phyloP scores from a whole-genome alignment of 2,888 invertebrate genomes.

The Steinernema scapterisci region DNA sequence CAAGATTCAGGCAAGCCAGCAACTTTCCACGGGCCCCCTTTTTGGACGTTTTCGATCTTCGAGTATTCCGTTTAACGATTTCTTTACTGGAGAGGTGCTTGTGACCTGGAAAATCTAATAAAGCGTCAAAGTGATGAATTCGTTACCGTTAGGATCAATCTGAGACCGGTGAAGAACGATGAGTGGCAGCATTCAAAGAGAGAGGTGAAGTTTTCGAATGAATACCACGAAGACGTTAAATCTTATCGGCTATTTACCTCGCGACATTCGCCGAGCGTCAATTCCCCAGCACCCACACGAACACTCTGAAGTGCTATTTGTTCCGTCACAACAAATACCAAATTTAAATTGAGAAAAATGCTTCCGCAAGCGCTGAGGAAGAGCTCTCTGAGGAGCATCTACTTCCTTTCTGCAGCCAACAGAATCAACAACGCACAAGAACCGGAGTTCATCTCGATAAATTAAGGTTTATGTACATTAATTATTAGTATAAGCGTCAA shows the following conservation, averaged over 20 bases:
- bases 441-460: slow-evolving; percentile 50
- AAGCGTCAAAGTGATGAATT: too few relatives aligned
- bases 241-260: neutral
- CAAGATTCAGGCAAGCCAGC: neutral
- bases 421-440: neutral
- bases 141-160: too few relatives aligned
- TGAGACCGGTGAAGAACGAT: too few relatives aligned
- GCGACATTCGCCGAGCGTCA: neutral
- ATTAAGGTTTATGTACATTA: slow-evolving; percentile 57
- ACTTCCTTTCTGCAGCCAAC: neutral
- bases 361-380: neutral
- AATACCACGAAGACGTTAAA: slow-evolving; percentile 26
- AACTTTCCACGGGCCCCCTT: neutral
- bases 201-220: slow-evolving; percentile 52
- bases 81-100: too few relatives aligned
- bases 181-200: too few relatives aligned
- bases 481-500: slow-evolving; percentile 55
- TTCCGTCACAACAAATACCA: neutral
- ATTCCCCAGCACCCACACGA: neutral
- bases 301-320: neutral
- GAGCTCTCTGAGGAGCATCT: neutral
- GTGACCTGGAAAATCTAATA: too few relatives aligned
- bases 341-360: neutral
- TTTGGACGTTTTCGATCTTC: neutral
- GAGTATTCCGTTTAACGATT: too few relatives aligned